phyloP scores from a whole-genome alignment of 2,113 vertebrate genomes.

The Phaetusa simplex region DNA sequence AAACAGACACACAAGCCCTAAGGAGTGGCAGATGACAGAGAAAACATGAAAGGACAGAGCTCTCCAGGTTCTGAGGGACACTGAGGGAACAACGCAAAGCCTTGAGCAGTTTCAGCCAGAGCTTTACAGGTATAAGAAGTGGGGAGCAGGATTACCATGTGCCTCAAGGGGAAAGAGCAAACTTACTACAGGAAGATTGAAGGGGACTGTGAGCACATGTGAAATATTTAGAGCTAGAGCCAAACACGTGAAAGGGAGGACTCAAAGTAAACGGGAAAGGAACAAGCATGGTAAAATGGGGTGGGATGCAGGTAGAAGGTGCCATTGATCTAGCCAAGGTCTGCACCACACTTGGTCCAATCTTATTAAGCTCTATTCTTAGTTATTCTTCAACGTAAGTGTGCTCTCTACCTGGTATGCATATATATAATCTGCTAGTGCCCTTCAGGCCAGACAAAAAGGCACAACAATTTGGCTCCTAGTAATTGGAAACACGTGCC shows the following conservation, averaged over 20 bases:
- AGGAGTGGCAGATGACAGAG: neutral
- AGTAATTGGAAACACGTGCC: neutral
- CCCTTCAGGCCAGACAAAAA: neutral
- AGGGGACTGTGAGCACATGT: neutral
- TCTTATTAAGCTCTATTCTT: neutral
- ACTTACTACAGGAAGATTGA: neutral
- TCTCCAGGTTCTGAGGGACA: neutral
- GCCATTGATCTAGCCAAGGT: neutral
- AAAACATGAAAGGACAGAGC: neutral
- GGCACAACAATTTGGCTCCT: neutral
- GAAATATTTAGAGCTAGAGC: neutral
- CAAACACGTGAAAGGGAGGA: neutral
- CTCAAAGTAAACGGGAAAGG: neutral
- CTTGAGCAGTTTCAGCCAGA: neutral
- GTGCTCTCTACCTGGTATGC: too few relatives aligned
- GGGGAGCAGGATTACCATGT: neutral
- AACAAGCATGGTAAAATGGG: neutral
- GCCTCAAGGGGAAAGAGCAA: neutral
- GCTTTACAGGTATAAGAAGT: neutral
- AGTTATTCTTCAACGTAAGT: neutral
- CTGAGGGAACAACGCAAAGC: neutral
- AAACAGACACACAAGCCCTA: neutral
- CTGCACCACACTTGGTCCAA: neutral
- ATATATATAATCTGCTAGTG: neutral
- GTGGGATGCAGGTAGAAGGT: neutral